phyloP scores from a whole-genome alignment of 2,888 invertebrate species.

The Reticulitermes lucifugus region DNA sequence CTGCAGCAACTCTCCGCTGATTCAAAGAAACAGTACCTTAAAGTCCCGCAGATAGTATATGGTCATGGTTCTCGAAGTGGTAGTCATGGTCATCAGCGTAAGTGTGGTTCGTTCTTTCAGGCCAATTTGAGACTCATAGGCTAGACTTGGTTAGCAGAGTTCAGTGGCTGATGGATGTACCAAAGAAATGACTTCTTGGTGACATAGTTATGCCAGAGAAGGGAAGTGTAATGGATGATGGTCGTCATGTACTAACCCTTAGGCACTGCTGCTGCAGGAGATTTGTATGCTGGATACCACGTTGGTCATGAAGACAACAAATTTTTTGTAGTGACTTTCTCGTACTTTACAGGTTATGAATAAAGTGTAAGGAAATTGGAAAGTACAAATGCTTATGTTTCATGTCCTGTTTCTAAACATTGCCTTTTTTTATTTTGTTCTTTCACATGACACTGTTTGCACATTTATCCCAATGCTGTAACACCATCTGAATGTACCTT shows the following conservation, averaged over 20 bases:
- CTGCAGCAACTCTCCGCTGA: constrained; percentile 47
- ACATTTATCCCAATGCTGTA: not conserved
- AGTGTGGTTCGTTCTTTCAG: constrained; percentile 23
- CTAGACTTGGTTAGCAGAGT: constrained; percentile 33
- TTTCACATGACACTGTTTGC: not conserved
- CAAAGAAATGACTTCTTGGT: not conserved
- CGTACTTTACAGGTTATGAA: not conserved
- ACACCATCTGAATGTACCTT: not conserved
- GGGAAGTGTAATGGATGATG: not conserved
- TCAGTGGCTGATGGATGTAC: constrained; percentile 23
- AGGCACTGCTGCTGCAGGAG: constrained; percentile 25
- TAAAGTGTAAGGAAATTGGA: not conserved
- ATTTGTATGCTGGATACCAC: not conserved
- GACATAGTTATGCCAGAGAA: constrained; percentile 16
- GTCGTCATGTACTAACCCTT: not conserved
- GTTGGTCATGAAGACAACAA: not conserved
- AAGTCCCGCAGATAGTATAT: constrained; percentile 53
- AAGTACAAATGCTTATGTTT: not conserved
- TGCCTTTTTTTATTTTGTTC: not conserved
- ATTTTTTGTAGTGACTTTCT: not conserved
- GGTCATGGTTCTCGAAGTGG: constrained; percentile 56
- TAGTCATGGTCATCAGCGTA: constrained; percentile 31
- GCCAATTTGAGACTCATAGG: constrained; percentile 10
- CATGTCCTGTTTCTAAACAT: constrained; percentile 3
- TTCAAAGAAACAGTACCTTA: constrained; percentile 53